Evolutionary conservation across 2,113 vertebrate genomes (phyloP).

Genomic region (Myiagra hebetior): DNA sequence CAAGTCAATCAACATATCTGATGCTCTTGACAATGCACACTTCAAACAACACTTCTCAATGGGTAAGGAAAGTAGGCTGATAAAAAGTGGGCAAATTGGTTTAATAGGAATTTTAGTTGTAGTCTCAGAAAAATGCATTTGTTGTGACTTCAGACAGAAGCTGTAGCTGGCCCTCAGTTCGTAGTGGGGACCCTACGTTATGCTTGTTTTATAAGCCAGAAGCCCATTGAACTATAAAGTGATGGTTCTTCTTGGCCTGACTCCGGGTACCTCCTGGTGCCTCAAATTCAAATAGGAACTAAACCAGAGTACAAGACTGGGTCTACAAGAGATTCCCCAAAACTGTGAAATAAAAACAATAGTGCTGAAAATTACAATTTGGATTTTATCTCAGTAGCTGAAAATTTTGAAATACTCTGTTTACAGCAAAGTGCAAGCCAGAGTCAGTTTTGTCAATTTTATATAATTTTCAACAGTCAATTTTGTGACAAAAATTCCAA

Average conservation of each 20-base stretch:
- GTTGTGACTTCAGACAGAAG: not conserved
- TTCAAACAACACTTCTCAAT: not conserved
- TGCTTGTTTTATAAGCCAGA: not conserved
- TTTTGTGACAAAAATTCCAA: not conserved
- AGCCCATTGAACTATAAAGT: not conserved
- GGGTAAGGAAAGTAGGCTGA: not conserved
- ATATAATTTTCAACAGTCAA: not conserved
- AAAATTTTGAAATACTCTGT: not conserved
- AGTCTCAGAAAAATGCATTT: not conserved
- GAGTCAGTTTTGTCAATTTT: not conserved
- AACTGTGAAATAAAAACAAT: not conserved
- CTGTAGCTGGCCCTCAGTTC: not conserved
- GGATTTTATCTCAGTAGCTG: not conserved
- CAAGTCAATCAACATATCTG: not conserved
- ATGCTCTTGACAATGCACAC: not conserved
- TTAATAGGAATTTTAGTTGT: not conserved
- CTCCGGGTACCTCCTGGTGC: not conserved
- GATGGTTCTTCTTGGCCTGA: not conserved
- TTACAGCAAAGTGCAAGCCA: not conserved
- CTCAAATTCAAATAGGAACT: not conserved
- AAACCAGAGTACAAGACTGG: not conserved
- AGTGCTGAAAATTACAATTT: not conserved
- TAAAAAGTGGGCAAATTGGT: not conserved
- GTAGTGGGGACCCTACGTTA: not conserved
- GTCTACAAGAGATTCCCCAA: not conserved